Evolutionary conservation across 2,113 vertebrate species (phyloP), one percentile per base, ranked within the genome.

Genomic region (Hoplias malabaricus): DNA sequence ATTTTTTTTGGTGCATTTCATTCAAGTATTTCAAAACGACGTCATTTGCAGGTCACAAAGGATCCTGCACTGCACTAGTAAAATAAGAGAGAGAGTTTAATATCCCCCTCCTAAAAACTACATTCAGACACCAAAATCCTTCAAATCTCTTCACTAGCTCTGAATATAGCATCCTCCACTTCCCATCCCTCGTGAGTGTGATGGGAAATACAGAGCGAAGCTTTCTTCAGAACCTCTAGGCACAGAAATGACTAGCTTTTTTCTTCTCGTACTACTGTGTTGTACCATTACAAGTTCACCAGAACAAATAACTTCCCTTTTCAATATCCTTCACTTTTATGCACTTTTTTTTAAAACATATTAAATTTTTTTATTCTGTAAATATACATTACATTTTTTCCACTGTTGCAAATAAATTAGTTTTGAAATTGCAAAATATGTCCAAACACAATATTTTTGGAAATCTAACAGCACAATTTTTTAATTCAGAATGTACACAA

Each of bases 401-500:
- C 1, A 25, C 25, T 34, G 25, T 33, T 68, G 54, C 27, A 62
- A 61, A 75, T 21, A 46, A 68, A 66, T 73, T 16, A 42, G 16
- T 36, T 63, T 10, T 59, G 43, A 78, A 87, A 88, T 43, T 69
- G 69, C 48, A 19, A 74, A 71, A 83, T 77, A 82, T 67, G 43
- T 59, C 14, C 33, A 87, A 81, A 79, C 59, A 80, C 57, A 81
- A 87, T 66, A 33, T 70, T 34, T 78, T 53, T 42, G 16, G n/a
- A 79, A 75, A 82, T 67, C 71, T 81, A 74, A 34, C 76, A 90
- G 80, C 84, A 85, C 81, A 42, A 77, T 69, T 84, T 79, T 76
- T 79, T 3, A 84, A 81, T 82, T 85, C 40, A 80, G 72, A 86
- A 87, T 75, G 76, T 83, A 88, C 84, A 88, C 81, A 73, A 85